Base-by-base conservation (phyloP, 2,888 invertebrate species). In the Drosophila hamatofila region DNA sequence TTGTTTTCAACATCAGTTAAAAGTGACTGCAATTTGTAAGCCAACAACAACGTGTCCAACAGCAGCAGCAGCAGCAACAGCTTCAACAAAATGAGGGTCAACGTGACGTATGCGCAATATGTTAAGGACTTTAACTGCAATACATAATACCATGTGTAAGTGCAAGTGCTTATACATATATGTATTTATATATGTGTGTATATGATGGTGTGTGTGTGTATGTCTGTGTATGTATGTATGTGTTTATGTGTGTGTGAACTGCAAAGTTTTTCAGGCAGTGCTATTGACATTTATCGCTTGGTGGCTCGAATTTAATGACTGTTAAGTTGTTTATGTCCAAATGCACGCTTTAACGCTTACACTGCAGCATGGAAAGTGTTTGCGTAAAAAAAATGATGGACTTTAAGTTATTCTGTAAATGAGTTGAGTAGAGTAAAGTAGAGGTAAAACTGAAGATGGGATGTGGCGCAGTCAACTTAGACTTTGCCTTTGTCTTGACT, bases 271-370 rank as follows among this genome's bases (percentile, higher is more conserved):
- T 42, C 57, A 51, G 74, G 51, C 52, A 64, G 41, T 75, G 78
- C 67, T 69, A 86, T 84, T 76, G 81, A 87, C 87, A 88, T 84
- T 84, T 86, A 84, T 81, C 76, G 87, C 76, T 60, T 76, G 59
- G 61, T 66, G 41, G 79, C 72, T 76, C 76, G 70, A 44, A 84
- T 87, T 84, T 84, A 83, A 84, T 87, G 79, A 76, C 81, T 72
- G 73, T 72, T 70, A 78, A 80, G 65, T 73, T 68, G 37, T 71
- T 76, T 64, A 65, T 55, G 51, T 68, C 48, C 41, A 67, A 61
- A 56, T 59, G 64, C 49, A 68, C 46, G 71, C 67, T 55, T 67
- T 68, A 68, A 79, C 65, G 66, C 79, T 64, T 39, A 14, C 48
- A 49, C 49, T 21, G 3, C 18, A 37, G 30, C 25, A 39, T n/a